Conservation (phyloP, 2,797 vertebrate genomes). For the Myotis daubentonii region DNA sequence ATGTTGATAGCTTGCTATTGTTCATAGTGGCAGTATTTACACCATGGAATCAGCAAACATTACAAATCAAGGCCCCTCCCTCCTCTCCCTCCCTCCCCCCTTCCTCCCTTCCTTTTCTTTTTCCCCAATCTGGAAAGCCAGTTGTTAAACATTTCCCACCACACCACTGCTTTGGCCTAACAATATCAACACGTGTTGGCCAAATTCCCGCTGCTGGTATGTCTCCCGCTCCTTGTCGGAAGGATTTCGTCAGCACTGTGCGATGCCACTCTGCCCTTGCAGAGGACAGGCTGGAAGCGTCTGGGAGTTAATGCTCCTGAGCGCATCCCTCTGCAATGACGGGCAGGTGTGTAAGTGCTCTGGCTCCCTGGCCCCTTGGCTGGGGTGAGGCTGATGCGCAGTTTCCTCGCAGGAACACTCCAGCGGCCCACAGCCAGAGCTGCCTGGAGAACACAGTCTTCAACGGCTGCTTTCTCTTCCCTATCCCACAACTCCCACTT, state of each 20-base stretch:
- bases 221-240: not conserved
- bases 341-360: not conserved
- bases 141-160: not conserved
- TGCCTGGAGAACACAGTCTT: not conserved
- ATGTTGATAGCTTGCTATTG: not conserved
- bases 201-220: not conserved
- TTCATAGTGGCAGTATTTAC: not conserved
- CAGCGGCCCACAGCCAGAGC: not conserved
- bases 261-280: not conserved
- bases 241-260: not conserved
- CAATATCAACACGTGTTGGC: not conserved
- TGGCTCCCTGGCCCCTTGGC: not conserved
- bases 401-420: not conserved
- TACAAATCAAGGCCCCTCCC: not conserved
- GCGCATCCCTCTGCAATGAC: not conserved
- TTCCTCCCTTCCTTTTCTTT: no score
- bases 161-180: not conserved
- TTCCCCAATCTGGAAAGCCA: not conserved
- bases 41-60: not conserved
- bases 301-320: not conserved
- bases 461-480: not conserved
- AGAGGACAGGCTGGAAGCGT: not conserved
- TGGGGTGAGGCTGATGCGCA: not conserved
- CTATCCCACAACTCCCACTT: not conserved
- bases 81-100: not conserved